Conservation (phyloP, 1,140 invertebrate genomes). For the Oedothorax gibbosus region DNA sequence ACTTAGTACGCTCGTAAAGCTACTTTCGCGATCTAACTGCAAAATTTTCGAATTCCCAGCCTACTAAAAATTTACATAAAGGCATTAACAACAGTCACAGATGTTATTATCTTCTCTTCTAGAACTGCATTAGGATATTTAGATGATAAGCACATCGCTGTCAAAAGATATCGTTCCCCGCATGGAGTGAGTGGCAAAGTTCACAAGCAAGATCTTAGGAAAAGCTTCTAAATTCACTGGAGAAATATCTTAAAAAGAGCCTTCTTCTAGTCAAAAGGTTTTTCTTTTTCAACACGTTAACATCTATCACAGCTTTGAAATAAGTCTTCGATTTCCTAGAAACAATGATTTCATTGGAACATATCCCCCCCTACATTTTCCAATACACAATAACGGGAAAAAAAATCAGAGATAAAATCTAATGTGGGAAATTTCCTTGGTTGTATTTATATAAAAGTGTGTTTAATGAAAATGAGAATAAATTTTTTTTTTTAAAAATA, state of each 20-base stretch:
- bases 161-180: constrained; percentile 7
- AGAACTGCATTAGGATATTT: constrained; percentile 11
- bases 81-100: background rate
- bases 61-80: constrained; percentile 29
- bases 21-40: background rate
- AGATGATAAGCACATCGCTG: constrained; percentile 17
- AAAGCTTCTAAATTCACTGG: constrained; percentile 10
- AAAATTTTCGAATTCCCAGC: background rate
- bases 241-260: constrained; percentile 1
- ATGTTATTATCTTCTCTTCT: background rate
- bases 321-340: constrained; percentile 8
- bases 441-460: too few species aligned
- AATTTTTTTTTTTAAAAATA: too few species aligned
- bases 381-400: too few species aligned
- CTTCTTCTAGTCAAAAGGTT: background rate
- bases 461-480: too few species aligned
- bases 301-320: constrained; percentile 3
- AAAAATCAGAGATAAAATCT: too few species aligned
- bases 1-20: background rate
- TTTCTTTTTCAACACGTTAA: constrained; percentile 8
- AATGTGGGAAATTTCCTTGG: too few species aligned
- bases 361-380: too few species aligned
- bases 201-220: constrained; percentile 19
- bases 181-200: background rate
- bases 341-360: constrained; percentile 28